Base-by-base conservation (phyloP, 1,140 invertebrate species). In the Drosophila rufa region DNA sequence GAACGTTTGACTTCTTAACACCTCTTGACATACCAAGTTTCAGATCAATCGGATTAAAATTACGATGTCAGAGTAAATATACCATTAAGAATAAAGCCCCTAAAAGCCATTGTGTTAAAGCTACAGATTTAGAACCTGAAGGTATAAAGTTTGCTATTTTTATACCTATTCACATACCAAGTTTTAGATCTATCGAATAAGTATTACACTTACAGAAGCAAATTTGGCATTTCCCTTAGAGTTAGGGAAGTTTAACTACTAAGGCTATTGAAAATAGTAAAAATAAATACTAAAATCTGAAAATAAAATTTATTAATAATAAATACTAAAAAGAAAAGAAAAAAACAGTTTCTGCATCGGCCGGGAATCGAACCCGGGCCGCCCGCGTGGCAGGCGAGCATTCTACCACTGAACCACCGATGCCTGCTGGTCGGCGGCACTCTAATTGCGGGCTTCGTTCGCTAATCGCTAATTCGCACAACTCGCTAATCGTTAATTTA, bases 321-420 rank as follows among this genome's bases (percentile, higher is more conserved):
- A 30, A 30, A 30, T 6, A 30, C 0, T 43, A 12, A 2, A n/a
- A 22, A 12, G 2, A 57, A 45, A 15, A 6, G 0, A 15, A 19
- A 66, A 43, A 64, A 60, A 45, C 0, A 2, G 9, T 1, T 43
- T n/a, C 59, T 96, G 95, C 96, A 96, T 96, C 95, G 95, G 95
- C 96, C 95, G 95, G 95, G 95, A 96, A 96, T 96, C 95, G 95
- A 96, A 96, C 95, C 95, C 96, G 96, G 95, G 95, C 95, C 96
- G 95, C 95, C 95, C 95, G 96, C 96, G 95, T 96, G 95, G 96
- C 96, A 96, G 95, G 95, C 95, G 95, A 96, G 95, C 95, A 96
- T 95, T 94, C 94, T 94, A 95, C 94, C 94, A 94, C 94, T 94
- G 94, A 94, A 94, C 94, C 94, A 94, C 93, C 94, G 94, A 95